A percentile compares a stretch with the other conserved stretches of the same genome.
These are phyloP conservation scores for Hystrix cristata DNA, from an alignment of 2,113 vertebrate species.

Conservation along the genomic window DNA sequence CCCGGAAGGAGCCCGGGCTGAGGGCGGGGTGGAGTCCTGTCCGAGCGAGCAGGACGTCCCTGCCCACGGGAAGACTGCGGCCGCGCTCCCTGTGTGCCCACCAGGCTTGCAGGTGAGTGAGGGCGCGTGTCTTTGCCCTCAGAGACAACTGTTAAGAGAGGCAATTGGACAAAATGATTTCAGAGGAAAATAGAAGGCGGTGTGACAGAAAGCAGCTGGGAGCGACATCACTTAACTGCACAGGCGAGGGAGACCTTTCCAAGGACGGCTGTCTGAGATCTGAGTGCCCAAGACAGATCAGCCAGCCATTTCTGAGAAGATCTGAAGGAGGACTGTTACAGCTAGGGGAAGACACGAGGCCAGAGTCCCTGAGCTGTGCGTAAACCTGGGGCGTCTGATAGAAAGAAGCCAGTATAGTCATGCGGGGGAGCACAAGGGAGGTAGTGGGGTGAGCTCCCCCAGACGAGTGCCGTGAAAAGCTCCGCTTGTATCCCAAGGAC, in stretches of 20 bases:
- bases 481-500: conserved; percentile 2
- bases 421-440: not conserved
- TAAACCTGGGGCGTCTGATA: not conserved
- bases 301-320: not conserved
- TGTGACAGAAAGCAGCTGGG: not conserved
- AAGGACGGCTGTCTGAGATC: not conserved
- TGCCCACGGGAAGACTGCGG: not conserved
- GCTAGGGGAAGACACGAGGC: not conserved
- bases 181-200: not conserved
- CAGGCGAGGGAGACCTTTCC: not conserved
- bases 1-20: too few relatives aligned
- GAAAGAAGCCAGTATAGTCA: not conserved
- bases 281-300: not conserved
- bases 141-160: not conserved
- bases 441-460: not conserved
- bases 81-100: not conserved
- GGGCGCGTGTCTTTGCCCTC: not conserved
- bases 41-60: not conserved
- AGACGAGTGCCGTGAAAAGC: not conserved
- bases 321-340: not conserved
- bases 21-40: not conserved
- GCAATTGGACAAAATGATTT: not conserved
- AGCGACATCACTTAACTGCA: not conserved
- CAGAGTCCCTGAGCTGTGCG: not conserved
- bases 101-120: not conserved